Evolutionary conservation across 1,140 invertebrate genomes (phyloP), one percentile per base, ranked within the genome.

Genomic region (Venustaconcha ellipsiformis): DNA sequence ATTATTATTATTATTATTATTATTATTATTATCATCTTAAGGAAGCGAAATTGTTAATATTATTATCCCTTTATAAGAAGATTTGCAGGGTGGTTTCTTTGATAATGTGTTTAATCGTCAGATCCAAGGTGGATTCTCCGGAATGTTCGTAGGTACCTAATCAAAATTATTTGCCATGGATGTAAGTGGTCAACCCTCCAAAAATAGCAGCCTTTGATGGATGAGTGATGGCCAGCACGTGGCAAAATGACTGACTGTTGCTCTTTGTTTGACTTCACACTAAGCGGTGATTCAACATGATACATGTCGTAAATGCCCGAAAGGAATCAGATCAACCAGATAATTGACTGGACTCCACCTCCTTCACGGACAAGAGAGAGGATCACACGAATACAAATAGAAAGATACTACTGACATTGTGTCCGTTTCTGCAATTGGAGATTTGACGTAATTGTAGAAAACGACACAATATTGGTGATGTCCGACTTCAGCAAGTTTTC

Each of bases 401-500:
- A 66, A 65, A 64, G 71, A 69, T 78, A 78, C 30, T 70, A 60
- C 72, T 67, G 57, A 72, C 48, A 83, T 83, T 83, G 81, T 83
- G 81, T 83, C 81, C 81, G 79, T 83, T 83, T 83, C 81, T 83
- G 81, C 81, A 83, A 83, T 83, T 83, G 78, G 79, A 79, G 81
- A 66, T 67, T 79, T 30, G 30, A 78, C 70, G 37, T 78, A 83
- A 83, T 83, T 83, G 81, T 83, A 83, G 81, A 83, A 83, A 83
- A 83, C 81, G 81, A 83, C 81, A 83, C 81, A 83, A 83, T 83
- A 80, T 83, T 72, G 70, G 76, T 65, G 73, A 66, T 72, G 64
- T 66, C 74, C 74, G 26, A 63, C 58, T 26, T 26, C 79, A 57
- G 13, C 68, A 23, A 13, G 23, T 18, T 23, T 23, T 57, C 5